These are phyloP conservation scores for Sphaerodactylus townsendi DNA, from an alignment of 2,113 vertebrate species.

Conservation along the genomic window DNA sequence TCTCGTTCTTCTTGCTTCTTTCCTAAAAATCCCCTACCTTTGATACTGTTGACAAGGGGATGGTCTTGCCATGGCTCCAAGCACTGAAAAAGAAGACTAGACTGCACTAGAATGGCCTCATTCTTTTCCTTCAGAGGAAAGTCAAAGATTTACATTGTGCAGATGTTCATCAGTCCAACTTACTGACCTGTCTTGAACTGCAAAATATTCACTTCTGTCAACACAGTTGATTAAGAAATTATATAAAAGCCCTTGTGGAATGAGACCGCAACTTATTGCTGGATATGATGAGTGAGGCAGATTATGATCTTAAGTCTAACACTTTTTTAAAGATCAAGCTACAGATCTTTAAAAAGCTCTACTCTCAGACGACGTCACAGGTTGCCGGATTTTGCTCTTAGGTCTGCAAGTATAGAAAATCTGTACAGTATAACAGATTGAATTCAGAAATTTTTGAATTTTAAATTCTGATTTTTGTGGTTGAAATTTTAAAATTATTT, in stretches of 20 bases:
- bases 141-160: not conserved
- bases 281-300: not conserved
- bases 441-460: no score
- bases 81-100: not conserved
- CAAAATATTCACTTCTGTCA: not conserved
- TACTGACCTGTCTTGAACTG: not conserved
- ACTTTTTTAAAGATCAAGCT: not conserved
- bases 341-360: not conserved
- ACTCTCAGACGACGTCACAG: no score
- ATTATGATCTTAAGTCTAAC: not conserved
- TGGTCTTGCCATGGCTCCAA: not conserved
- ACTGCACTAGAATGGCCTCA: not conserved
- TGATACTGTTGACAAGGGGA: not conserved
- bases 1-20: not conserved
- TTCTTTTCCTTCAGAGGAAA: slow-evolving; percentile 3
- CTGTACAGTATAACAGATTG: no score
- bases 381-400: no score
- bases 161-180: slow-evolving; percentile 4
- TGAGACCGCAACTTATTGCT: not conserved
- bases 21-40: not conserved
- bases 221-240: not conserved
- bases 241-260: not conserved
- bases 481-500: no score
- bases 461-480: no score
- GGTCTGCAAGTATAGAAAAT: no score